These are phyloP conservation scores for Pocillopora damicornis DNA, from an alignment of 64 coral and sea anemone genomes.

Conservation along the genomic window DNA sequence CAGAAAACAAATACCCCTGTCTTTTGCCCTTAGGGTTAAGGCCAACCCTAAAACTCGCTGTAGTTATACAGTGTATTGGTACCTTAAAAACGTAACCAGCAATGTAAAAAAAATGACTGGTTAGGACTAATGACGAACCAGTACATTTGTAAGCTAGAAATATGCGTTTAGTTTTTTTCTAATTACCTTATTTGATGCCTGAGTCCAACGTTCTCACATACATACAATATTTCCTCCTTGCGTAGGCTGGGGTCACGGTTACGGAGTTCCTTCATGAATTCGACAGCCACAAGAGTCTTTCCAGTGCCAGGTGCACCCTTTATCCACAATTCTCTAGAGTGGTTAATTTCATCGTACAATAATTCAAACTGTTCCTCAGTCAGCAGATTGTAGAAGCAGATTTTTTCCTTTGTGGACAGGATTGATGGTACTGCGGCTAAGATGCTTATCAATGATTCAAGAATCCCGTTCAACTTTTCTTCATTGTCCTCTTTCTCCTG, in stretches of 20 bases:
- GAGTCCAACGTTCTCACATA: not conserved
- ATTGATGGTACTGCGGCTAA: not conserved
- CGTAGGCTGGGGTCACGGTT: not conserved
- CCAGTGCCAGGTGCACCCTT: slow-evolving; percentile 10
- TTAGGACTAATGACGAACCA: too few species aligned
- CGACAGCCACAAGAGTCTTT: not conserved
- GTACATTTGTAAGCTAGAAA: too few species aligned
- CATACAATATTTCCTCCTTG: not conserved
- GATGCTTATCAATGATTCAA: not conserved
- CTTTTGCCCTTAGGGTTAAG: too few species aligned
- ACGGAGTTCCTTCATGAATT: not conserved
- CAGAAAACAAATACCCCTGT: too few species aligned
- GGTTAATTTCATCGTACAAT: not conserved
- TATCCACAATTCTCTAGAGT: not conserved
- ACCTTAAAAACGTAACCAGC: too few species aligned
- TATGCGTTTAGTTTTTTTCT: too few species aligned
- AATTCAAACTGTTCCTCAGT: slow-evolving; percentile 2
- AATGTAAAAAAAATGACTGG: too few species aligned
- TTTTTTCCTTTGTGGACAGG: not conserved
- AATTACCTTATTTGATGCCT: not conserved
- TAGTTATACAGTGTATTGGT: too few species aligned
- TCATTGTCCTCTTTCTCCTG: not conserved
- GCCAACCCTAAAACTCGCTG: too few species aligned
- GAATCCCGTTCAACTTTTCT: not conserved
- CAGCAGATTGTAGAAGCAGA: not conserved